These are phyloP conservation scores for Hypena proboscidalis DNA, from an alignment of 2,888 invertebrate species.

Conservation along the genomic window DNA sequence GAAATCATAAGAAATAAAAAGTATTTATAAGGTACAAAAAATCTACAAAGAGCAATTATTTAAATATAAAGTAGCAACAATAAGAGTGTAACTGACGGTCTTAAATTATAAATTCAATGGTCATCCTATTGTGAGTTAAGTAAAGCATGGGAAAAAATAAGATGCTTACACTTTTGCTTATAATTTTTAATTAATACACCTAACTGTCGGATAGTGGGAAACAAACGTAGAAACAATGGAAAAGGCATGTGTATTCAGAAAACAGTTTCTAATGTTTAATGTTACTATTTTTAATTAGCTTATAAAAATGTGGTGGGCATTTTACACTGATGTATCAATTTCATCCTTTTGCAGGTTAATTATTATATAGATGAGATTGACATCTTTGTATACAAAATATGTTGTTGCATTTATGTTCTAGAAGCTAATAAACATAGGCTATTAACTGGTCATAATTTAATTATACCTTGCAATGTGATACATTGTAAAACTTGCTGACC, in stretches of 20 bases:
- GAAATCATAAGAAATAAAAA: slow-evolving; percentile 5
- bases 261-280: slow-evolving; percentile 66
- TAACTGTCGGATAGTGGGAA: slow-evolving; percentile 79
- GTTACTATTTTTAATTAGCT: slow-evolving; percentile 46
- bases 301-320: slow-evolving; percentile 26
- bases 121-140: slow-evolving; percentile 67
- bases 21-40: slow-evolving; percentile 10
- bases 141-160: slow-evolving; percentile 74
- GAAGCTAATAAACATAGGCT: slow-evolving; percentile 27
- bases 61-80: slow-evolving; percentile 22
- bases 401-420: slow-evolving; percentile 37
- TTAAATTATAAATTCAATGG: slow-evolving; percentile 59
- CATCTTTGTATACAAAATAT: slow-evolving; percentile 14
- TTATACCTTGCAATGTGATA: slow-evolving; percentile 31
- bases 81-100: slow-evolving; percentile 36
- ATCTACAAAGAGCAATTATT: slow-evolving; percentile 17
- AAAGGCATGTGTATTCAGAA: slow-evolving; percentile 60
- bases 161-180: slow-evolving; percentile 65
- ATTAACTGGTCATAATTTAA: slow-evolving; percentile 40
- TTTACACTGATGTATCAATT: slow-evolving; percentile 8
- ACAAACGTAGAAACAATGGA: slow-evolving; percentile 63
- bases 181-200: slow-evolving; percentile 74
- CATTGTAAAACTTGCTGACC: slow-evolving; percentile 37
- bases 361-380: not conserved
- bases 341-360: not conserved